Percentiles rank a stretch among this genome's conserved stretches.
These are phyloP conservation scores for Cephus pygmeus DNA, from an alignment of 2,888 invertebrate species.

Conservation along the genomic window DNA sequence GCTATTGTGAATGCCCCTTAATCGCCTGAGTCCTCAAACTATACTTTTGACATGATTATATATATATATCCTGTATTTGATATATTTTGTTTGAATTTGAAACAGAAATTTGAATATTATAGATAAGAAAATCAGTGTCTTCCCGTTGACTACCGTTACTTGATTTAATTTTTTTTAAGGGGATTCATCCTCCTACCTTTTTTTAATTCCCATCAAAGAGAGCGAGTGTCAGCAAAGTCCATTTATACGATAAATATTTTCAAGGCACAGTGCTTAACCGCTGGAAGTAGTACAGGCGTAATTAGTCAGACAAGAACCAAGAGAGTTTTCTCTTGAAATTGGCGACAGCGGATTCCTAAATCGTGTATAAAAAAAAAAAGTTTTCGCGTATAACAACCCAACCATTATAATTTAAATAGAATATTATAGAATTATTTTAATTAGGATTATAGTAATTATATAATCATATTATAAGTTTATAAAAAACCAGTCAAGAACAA, in stretches of 20 bases:
- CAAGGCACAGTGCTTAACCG: not conserved
- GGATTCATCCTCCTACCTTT: not conserved
- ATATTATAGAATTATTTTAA: not conserved
- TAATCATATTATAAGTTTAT: not conserved
- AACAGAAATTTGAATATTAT: not conserved
- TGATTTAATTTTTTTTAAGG: not conserved
- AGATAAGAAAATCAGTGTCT: not conserved
- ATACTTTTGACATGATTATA: too few species aligned
- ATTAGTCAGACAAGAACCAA: too few species aligned
- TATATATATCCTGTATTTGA: not conserved
- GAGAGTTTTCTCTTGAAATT: not conserved
- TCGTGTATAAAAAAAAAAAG: not conserved
- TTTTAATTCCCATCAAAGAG: not conserved
- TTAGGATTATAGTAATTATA: not conserved
- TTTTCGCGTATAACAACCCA: not conserved
- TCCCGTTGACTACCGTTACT: not conserved
- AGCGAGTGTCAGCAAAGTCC: not conserved
- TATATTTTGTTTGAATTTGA: too few species aligned
- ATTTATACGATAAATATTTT: not conserved
- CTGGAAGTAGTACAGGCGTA: not conserved
- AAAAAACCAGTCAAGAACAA: not conserved
- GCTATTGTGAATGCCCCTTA: too few species aligned
- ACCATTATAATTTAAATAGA: not conserved
- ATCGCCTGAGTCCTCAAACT: too few species aligned
- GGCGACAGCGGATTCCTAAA: not conserved